A percentile compares a stretch with the other conserved stretches of the same genome.
These are phyloP conservation scores for Bugulina stolonifera DNA, from an alignment of 2,888 invertebrate species.

Conservation along the genomic window DNA sequence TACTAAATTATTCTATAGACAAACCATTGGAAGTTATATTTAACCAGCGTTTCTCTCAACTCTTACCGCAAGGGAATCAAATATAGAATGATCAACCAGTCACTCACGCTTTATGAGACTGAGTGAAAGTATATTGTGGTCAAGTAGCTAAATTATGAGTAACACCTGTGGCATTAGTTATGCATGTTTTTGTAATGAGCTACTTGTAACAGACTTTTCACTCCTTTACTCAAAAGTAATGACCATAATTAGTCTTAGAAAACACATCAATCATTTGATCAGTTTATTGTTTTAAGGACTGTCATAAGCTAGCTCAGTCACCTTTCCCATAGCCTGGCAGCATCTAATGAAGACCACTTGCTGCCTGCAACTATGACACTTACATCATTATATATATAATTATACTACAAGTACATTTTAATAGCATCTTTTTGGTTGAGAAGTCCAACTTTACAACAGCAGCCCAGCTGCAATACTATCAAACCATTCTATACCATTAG, in stretches of 20 bases:
- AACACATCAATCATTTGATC: neutral
- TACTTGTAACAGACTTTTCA: neutral
- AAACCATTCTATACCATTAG: neutral
- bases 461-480: neutral
- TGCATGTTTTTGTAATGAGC: neutral
- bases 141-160: neutral
- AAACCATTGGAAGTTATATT: too few relatives aligned
- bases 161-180: neutral
- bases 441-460: neutral
- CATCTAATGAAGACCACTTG: neutral
- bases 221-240: neutral
- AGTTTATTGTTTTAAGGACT: conserved; percentile 19
- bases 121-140: neutral
- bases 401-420: neutral
- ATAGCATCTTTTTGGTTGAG: neutral
- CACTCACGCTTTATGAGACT: neutral
- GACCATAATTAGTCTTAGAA: conserved; percentile 8
- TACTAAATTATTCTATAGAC: too few relatives aligned
- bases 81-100: too few relatives aligned
- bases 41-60: too few relatives aligned
- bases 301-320: neutral
- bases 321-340: conserved; percentile 17
- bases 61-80: too few relatives aligned
- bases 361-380: conserved; percentile 5
- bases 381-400: neutral